Percentiles rank a stretch among this genome's conserved stretches.
Conservation (phyloP, 2,113 vertebrate species). For the Dicaeum eximium region DNA sequence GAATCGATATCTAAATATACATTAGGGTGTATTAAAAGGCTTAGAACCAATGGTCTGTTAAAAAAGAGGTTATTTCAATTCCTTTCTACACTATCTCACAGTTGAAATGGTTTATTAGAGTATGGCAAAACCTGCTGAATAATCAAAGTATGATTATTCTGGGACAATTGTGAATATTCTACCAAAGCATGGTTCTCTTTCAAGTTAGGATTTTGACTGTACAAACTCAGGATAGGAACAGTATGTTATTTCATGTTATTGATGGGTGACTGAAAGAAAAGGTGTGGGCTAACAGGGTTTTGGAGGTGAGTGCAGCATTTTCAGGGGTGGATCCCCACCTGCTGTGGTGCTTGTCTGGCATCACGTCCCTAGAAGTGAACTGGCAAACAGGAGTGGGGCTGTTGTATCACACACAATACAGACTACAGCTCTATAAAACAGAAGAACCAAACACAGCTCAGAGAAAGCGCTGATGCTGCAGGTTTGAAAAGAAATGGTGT, state of each 20-base stretch:
- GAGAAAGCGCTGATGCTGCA: not conserved
- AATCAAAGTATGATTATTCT: not conserved
- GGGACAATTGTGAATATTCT: not conserved
- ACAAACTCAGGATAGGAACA: not conserved
- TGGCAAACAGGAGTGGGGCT: not conserved
- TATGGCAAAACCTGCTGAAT: not conserved
- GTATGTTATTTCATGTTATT: not conserved
- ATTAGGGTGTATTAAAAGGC: not conserved
- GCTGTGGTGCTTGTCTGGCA: not conserved
- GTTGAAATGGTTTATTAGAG: not conserved
- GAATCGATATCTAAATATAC: not conserved
- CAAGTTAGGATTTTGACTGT: not conserved
- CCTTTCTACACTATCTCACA: not conserved
- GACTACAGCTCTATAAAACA: not conserved
- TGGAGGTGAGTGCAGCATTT: not conserved
- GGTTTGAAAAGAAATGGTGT: not conserved
- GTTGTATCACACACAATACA: not conserved
- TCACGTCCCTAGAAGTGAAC: not conserved
- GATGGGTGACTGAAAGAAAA: not conserved
- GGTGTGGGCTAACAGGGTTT: not conserved
- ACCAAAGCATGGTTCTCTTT: not conserved
- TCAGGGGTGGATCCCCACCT: not conserved
- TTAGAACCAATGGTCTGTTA: not conserved
- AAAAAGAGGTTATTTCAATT: slow-evolving; percentile 7
- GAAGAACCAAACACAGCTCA: not conserved